phyloP scores from a whole-genome alignment of 2,888 invertebrate genomes.

The Conistra vaccinii region DNA sequence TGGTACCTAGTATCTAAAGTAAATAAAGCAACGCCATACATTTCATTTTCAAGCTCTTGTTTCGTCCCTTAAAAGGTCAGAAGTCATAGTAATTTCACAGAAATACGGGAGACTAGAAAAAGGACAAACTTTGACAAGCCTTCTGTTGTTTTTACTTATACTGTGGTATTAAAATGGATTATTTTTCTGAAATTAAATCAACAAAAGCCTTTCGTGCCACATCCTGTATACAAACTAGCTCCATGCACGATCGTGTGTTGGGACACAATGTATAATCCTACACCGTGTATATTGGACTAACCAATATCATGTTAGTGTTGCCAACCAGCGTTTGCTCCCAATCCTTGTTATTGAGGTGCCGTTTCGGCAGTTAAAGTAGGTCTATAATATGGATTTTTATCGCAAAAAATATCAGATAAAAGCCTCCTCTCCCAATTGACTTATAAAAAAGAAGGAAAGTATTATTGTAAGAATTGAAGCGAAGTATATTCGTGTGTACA shows the following conservation, averaged over 20 bases:
- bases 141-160: conserved; percentile 10
- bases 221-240: conserved; percentile 65
- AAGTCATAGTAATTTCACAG: not conserved
- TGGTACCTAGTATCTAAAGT: too few species aligned
- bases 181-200: not conserved
- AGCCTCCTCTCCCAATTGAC: conserved; percentile 16
- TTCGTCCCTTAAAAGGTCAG: not conserved
- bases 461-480: conserved; percentile 36
- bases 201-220: conserved; percentile 22
- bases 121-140: conserved; percentile 8
- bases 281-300: conserved; percentile 78
- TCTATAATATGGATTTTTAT: conserved; percentile 41
- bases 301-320: conserved; percentile 84
- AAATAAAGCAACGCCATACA: not conserved
- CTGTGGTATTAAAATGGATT: not conserved
- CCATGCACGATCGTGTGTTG: conserved; percentile 70
- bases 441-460: conserved; percentile 34
- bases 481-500: conserved; percentile 20
- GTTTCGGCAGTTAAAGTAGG: conserved; percentile 50
- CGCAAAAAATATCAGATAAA: conserved; percentile 43
- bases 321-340: conserved; percentile 75
- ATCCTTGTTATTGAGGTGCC: conserved; percentile 71
- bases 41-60: not conserved
- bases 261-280: conserved; percentile 80
- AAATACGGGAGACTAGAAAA: conserved; percentile 27